Evolutionary conservation across 2,888 invertebrate species (phyloP).

Genomic region (Chaetogeoica ovagalla): DNA sequence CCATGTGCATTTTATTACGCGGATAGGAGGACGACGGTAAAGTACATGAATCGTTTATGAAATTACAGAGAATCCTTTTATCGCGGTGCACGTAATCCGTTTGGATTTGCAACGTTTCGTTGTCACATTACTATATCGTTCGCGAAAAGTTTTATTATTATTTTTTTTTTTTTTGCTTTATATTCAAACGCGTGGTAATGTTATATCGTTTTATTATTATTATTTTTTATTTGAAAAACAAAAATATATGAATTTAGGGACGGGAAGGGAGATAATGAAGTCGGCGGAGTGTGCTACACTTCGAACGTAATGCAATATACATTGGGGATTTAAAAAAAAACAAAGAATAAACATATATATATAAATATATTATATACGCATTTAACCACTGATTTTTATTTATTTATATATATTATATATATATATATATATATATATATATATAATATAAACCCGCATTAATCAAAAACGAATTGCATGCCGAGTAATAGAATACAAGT

Average conservation of each 20-base stretch:
- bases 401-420: too few species aligned
- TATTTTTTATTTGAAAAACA: background rate
- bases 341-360: too few species aligned
- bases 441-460: conserved; percentile 23
- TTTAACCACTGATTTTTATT: background rate
- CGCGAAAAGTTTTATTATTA: background rate
- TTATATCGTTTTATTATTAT: background rate
- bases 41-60: background rate
- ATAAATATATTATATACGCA: too few species aligned
- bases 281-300: conserved; percentile 8
- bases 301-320: conserved; percentile 2
- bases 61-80: conserved; percentile 14
- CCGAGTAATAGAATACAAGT: conserved; percentile 10
- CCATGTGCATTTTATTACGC: background rate
- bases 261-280: background rate
- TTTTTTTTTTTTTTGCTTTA: too few species aligned
- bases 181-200: background rate
- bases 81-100: background rate
- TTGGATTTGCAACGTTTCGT: background rate
- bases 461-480: conserved; percentile 40
- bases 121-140: background rate
- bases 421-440: too few species aligned
- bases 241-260: background rate
- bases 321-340: background rate
- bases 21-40: background rate